Percentiles rank a stretch among this genome's conserved stretches.
Evolutionary conservation across 30 jellyfish, hydroid and myxozoan genomes (phyloP).

Genomic region (Nemopilema nomurai): DNA sequence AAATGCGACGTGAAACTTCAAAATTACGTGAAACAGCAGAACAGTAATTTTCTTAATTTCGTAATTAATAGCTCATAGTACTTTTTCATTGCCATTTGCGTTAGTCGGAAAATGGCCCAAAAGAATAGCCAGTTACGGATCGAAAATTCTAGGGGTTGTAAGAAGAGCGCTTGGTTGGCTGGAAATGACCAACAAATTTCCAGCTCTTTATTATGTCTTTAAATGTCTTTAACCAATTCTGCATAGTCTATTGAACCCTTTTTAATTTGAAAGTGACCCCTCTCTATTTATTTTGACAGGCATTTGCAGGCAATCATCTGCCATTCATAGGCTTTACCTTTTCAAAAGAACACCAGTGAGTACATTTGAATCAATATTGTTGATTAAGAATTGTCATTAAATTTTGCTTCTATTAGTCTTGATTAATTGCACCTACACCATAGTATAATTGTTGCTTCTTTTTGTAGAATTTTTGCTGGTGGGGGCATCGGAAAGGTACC

Average conservation of each 20-base stretch:
- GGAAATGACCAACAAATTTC: too few species aligned
- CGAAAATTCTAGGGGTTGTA: too few species aligned
- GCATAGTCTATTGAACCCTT: too few species aligned
- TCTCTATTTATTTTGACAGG: conserved; percentile 45
- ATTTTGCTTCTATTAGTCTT: not conserved
- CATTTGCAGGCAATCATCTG: conserved; percentile 96
- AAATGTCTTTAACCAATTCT: not conserved
- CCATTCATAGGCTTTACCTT: conserved; percentile 98
- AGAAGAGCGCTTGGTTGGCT: too few species aligned
- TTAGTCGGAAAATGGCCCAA: too few species aligned
- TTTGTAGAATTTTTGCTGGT: conserved; percentile 65
- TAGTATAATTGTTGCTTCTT: not conserved
- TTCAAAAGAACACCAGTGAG: conserved; percentile 87
- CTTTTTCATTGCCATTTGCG: too few species aligned
- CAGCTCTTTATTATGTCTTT: not conserved
- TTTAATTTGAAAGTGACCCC: not conserved
- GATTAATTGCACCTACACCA: not conserved
- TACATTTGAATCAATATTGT: not conserved
- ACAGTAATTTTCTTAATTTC: too few species aligned
- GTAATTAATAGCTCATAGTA: too few species aligned
- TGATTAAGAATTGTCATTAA: too few species aligned
- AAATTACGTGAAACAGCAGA: too few species aligned
- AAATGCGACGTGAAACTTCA: too few species aligned
- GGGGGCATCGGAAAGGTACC: conserved; percentile 67
- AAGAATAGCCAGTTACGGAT: too few species aligned